Conservation (phyloP, 2,888 invertebrate species). For the Coenonympha glycerion region DNA sequence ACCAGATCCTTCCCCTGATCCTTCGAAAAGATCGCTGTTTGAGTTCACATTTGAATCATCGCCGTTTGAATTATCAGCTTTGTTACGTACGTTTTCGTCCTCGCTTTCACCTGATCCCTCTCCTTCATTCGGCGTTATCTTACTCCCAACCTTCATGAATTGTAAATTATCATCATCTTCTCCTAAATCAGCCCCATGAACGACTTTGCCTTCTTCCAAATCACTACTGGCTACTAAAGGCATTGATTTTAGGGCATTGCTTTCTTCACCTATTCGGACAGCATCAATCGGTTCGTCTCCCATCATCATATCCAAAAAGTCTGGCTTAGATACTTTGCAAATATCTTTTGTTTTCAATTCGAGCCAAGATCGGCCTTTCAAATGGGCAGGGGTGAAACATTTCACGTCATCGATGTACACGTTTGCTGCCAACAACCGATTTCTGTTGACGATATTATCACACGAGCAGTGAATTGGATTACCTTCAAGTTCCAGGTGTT, state of each 20-base stretch:
- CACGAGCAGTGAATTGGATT: slow-evolving; percentile 84
- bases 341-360: slow-evolving; percentile 75
- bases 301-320: slow-evolving; percentile 77
- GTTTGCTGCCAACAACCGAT: slow-evolving; percentile 73
- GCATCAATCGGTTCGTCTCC: slow-evolving; percentile 77
- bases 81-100: slow-evolving; percentile 18
- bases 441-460: slow-evolving; percentile 78
- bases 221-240: slow-evolving; percentile 50
- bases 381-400: slow-evolving; percentile 73
- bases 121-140: slow-evolving; percentile 40
- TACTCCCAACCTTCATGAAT: slow-evolving; percentile 55
- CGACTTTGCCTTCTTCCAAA: slow-evolving; percentile 62
- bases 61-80: neutral
- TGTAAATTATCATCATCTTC: slow-evolving; percentile 62
- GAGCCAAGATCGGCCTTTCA: slow-evolving; percentile 73
- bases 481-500: slow-evolving; percentile 79
- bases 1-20: slow-evolving; percentile 9
- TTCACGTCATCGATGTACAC: slow-evolving; percentile 73
- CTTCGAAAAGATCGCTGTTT: neutral
- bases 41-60: neutral
- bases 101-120: slow-evolving; percentile 66
- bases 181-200: slow-evolving; percentile 41
- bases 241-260: slow-evolving; percentile 59
- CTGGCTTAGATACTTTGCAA: slow-evolving; percentile 61
- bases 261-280: slow-evolving; percentile 52